A percentile compares a stretch with the other conserved stretches of the same genome.
These are phyloP conservation scores for Ptilonorhynchus violaceus DNA, from an alignment of 2,113 vertebrate species.

Conservation along the genomic window DNA sequence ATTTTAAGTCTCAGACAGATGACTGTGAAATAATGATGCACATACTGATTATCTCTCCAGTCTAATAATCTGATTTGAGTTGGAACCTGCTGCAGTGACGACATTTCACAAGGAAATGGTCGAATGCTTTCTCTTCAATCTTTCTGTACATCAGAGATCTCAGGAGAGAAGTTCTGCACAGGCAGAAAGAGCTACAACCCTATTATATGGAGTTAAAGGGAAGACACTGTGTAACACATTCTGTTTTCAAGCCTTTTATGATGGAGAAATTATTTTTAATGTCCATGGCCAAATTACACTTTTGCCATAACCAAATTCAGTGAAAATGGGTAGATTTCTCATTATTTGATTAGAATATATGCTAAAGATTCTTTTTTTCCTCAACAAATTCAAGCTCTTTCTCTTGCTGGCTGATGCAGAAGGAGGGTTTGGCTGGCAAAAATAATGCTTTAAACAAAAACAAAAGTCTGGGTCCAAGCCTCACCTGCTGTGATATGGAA, in stretches of 20 bases:
- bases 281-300: not conserved
- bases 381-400: not conserved
- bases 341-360: not conserved
- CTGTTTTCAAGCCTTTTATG: not conserved
- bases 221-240: not conserved
- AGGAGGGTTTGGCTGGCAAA: not conserved
- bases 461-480: not conserved
- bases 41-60: not conserved
- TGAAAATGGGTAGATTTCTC: not conserved
- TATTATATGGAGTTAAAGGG: not conserved
- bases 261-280: not conserved
- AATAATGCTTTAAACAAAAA: not conserved
- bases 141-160: not conserved
- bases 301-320: not conserved
- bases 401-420: not conserved
- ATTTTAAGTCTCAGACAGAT: slow-evolving; percentile 11
- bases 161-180: not conserved
- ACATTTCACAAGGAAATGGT: slow-evolving; percentile 21
- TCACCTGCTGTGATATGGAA: not conserved
- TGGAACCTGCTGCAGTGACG: not conserved
- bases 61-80: slow-evolving; percentile 12
- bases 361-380: not conserved
- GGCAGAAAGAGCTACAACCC: not conserved
- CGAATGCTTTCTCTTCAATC: not conserved
- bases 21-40: not conserved